Conservation (phyloP, 2,113 vertebrate species). For the Phocoena phocoena region DNA sequence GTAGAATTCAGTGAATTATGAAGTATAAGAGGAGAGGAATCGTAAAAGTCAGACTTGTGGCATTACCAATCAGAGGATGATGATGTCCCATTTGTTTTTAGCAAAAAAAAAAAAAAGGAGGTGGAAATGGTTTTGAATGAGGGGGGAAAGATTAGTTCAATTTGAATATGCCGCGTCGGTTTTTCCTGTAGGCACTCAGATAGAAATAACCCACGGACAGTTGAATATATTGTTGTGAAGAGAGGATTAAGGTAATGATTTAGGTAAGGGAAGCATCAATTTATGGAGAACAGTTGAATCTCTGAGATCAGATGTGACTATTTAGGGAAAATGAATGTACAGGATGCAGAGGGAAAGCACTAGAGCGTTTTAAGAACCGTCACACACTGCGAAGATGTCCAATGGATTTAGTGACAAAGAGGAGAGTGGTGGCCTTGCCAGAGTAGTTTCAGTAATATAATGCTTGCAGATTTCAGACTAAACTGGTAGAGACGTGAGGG, state of each 20-base stretch:
- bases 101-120: background rate
- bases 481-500: background rate
- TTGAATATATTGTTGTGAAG: background rate
- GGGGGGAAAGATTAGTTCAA: background rate
- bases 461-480: background rate
- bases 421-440: background rate
- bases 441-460: background rate
- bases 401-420: background rate
- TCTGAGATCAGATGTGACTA: background rate
- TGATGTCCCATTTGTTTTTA: background rate
- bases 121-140: background rate
- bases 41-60: background rate
- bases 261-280: background rate
- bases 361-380: background rate
- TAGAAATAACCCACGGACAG: background rate
- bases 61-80: background rate
- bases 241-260: background rate
- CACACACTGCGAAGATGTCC: background rate
- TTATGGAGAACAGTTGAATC: background rate
- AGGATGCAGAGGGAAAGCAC: background rate
- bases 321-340: background rate
- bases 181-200: background rate
- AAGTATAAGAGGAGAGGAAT: background rate
- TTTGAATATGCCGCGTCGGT: background rate
- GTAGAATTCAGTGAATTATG: background rate